A percentile compares a stretch with the other conserved stretches of the same genome.
These are phyloP conservation scores for Crotalus viridis DNA, from an alignment of 2,113 vertebrate genomes.

Conservation along the genomic window DNA sequence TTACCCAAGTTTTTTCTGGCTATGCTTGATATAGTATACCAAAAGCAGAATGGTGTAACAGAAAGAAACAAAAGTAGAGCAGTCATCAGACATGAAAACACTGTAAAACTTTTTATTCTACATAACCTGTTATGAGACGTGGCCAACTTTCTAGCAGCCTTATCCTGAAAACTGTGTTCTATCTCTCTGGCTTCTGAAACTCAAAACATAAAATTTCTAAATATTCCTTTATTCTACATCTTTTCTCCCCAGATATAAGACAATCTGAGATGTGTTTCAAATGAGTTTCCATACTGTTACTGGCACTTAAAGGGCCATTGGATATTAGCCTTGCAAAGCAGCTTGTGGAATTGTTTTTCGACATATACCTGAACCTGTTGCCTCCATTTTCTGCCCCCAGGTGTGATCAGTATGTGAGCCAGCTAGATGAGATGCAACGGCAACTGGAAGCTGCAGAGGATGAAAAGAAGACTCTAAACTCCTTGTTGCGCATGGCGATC, in stretches of 20 bases:
- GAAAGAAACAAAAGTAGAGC: not conserved
- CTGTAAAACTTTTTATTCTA: not conserved
- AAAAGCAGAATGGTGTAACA: not conserved
- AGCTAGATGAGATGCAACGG: conserved; percentile 58
- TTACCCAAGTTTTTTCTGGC: not conserved
- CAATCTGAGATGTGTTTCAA: not conserved
- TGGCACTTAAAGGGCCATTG: not conserved
- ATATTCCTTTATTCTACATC: not conserved
- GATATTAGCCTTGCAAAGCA: not conserved
- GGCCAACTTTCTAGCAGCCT: not conserved
- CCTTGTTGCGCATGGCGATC: conserved; percentile 56
- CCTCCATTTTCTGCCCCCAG: not conserved
- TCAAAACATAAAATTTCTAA: not conserved
- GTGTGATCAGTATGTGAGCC: conserved; percentile 57
- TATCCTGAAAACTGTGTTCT: not conserved
- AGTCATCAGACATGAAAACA: not conserved
- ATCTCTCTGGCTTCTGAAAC: not conserved
- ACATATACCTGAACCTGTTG: not conserved
- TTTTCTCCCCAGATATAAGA: not conserved
- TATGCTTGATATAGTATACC: not conserved
- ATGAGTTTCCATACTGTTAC: not conserved
- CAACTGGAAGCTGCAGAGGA: conserved; percentile 55
- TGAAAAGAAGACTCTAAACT: conserved; percentile 58
- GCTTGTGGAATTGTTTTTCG: not conserved
- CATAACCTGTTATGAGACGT: not conserved